A percentile compares a stretch with the other conserved stretches of the same genome.
These are phyloP conservation scores for Notothenia coriiceps DNA, from an alignment of 2,113 vertebrate genomes.

Conservation along the genomic window DNA sequence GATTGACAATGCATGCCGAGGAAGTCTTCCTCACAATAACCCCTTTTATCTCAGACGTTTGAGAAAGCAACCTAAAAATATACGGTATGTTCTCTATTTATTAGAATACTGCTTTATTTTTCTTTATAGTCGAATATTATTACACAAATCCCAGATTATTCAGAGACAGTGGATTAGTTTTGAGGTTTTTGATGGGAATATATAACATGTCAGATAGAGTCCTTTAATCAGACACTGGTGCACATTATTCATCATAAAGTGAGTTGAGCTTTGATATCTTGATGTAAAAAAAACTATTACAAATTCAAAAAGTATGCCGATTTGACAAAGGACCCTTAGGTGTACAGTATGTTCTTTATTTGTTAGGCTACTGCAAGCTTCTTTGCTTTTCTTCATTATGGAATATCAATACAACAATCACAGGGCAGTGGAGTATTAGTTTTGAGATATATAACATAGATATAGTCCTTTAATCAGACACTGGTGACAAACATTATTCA, in stretches of 20 bases:
- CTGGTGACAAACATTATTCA: constrained; percentile 23
- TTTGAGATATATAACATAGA: constrained; percentile 23
- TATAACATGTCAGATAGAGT: too few relatives aligned
- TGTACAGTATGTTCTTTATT: too few relatives aligned
- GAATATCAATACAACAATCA: constrained; percentile 53
- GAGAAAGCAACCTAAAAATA: neutral
- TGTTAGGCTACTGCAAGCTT: too few relatives aligned
- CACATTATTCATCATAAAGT: constrained; percentile 41
- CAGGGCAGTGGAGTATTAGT: constrained; percentile 42
- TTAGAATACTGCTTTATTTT: constrained; percentile 14
- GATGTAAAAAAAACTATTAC: constrained; percentile 16
- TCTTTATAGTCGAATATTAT: constrained; percentile 26
- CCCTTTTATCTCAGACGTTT: neutral
- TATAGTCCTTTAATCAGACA: constrained; percentile 50
- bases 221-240: constrained; percentile 51
- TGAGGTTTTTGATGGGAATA: constrained; percentile 1
- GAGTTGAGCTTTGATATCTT: constrained; percentile 38
- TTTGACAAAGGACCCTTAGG: too few relatives aligned
- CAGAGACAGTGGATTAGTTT: constrained; percentile 43
- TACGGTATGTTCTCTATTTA: neutral
- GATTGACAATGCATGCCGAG: neutral
- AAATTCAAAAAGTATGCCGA: too few relatives aligned
- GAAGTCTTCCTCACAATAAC: neutral
- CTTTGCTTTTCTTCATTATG: constrained; percentile 10
- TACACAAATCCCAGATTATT: constrained; percentile 38